Percentiles rank a stretch among this genome's conserved stretches.
Evolutionary conservation across 2,888 invertebrate species (phyloP).

Genomic region (Pammene aurita): DNA sequence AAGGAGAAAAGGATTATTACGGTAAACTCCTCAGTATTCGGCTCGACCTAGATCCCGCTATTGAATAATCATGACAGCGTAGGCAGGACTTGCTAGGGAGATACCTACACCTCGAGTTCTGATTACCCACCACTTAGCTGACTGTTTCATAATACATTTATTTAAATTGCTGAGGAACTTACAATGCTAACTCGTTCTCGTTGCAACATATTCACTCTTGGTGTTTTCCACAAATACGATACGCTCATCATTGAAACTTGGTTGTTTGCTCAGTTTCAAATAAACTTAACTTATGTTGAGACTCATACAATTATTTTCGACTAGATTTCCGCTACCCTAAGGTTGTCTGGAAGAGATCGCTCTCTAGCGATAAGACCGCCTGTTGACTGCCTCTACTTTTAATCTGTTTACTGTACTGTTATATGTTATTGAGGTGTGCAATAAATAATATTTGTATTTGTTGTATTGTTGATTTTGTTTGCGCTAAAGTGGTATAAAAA

Average conservation of each 20-base stretch:
- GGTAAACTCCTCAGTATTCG: slow-evolving; percentile 71
- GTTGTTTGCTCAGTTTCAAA: no score
- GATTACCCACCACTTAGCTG: slow-evolving; percentile 37
- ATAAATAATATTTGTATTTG: no score
- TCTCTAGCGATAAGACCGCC: no score
- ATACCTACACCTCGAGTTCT: slow-evolving; percentile 52
- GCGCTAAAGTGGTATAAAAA: no score
- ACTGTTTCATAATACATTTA: slow-evolving; percentile 39
- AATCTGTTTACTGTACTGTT: no score
- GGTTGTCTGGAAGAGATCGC: no score
- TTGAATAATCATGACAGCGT: slow-evolving; percentile 79
- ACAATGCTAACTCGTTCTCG: neutral
- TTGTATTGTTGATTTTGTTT: no score
- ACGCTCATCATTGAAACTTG: neutral
- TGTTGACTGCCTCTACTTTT: no score
- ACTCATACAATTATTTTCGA: no score
- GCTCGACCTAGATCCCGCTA: slow-evolving; percentile 65
- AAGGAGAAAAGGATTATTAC: slow-evolving; percentile 48
- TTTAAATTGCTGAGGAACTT: slow-evolving; percentile 20
- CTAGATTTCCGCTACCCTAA: no score
- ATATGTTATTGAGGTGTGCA: no score
- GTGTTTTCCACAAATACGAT: neutral
- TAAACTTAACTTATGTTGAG: no score
- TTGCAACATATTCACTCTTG: neutral
- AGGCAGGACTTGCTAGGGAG: slow-evolving; percentile 63